A percentile compares a stretch with the other conserved stretches of the same genome.
phyloP scores from a whole-genome alignment of 2,113 vertebrate species.

The Accipiter virgatus region DNA sequence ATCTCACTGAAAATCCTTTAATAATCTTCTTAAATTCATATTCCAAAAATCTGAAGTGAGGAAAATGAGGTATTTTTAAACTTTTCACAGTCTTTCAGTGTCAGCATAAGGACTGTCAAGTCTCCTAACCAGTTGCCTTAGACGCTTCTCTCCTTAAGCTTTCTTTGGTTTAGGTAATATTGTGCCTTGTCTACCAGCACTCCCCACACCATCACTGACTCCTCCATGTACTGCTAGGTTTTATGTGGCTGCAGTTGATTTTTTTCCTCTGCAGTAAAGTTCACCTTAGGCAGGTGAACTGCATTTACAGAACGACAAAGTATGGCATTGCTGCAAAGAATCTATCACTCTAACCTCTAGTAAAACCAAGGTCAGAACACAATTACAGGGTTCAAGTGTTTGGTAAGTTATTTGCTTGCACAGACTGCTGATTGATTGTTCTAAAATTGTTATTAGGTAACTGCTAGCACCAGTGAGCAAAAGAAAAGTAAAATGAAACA shows the following conservation, averaged over 20 bases:
- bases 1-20: constrained; percentile 32
- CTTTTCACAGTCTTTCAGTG: constrained; percentile 30
- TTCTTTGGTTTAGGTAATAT: not conserved
- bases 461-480: not conserved
- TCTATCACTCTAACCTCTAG: constrained; percentile 31
- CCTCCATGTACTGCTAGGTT: not conserved
- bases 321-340: not conserved
- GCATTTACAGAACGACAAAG: constrained; percentile 12
- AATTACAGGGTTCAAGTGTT: constrained; percentile 66
- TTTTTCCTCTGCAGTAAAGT: not conserved
- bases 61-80: constrained; percentile 40
- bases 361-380: constrained; percentile 51
- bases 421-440: constrained; percentile 36
- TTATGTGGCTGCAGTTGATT: not conserved
- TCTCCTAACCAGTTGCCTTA: not conserved
- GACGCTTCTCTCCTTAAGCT: not conserved
- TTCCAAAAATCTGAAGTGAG: constrained; percentile 42
- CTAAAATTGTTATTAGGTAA: constrained; percentile 38
- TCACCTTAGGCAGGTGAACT: constrained; percentile 11
- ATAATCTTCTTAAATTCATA: constrained; percentile 33
- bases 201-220: not conserved
- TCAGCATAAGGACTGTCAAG: not conserved
- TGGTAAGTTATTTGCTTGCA: constrained; percentile 52
- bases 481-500: not conserved
- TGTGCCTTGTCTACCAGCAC: not conserved